Percentiles rank a stretch among this genome's conserved stretches.
These are phyloP conservation scores for Scrobipalpa costella DNA, from an alignment of 2,888 invertebrate genomes.

Conservation along the genomic window DNA sequence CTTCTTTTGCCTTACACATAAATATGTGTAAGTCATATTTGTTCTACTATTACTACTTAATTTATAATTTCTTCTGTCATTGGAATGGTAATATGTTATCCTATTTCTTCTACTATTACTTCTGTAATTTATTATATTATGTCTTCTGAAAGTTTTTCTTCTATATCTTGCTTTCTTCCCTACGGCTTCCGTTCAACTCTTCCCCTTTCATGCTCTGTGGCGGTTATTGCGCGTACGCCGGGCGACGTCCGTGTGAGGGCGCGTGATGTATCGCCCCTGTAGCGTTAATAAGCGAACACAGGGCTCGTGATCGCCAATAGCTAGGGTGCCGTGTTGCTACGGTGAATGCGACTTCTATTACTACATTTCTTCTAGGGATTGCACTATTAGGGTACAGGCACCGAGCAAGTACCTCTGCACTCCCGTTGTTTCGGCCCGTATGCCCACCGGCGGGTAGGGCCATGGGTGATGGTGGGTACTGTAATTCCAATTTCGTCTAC, in stretches of 20 bases:
- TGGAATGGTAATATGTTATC: no score
- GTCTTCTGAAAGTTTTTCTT: not conserved
- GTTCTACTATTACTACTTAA: no score
- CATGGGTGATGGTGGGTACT: no score
- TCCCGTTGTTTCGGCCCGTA: no score
- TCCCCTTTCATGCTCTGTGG: slow-evolving; percentile 30
- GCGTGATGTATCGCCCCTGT: slow-evolving; percentile 78
- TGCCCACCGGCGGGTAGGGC: no score
- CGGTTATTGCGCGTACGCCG: slow-evolving; percentile 40
- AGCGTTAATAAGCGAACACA: slow-evolving; percentile 79
- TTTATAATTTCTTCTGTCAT: not conserved
- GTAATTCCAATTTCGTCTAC: no score
- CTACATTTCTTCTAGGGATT: no score
- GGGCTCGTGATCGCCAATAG: slow-evolving; percentile 77
- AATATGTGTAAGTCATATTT: no score
- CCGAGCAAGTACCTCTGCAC: no score
- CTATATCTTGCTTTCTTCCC: not conserved
- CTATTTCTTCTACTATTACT: not conserved
- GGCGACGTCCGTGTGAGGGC: slow-evolving; percentile 64
- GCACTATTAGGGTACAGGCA: no score
- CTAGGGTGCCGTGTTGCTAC: slow-evolving; percentile 42
- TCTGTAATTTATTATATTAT: not conserved
- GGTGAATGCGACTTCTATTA: no score
- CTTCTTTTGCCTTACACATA: no score
- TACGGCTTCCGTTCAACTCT: slow-evolving; percentile 15